phyloP scores from a whole-genome alignment of 2,113 vertebrate species.

The Cygnus atratus region DNA sequence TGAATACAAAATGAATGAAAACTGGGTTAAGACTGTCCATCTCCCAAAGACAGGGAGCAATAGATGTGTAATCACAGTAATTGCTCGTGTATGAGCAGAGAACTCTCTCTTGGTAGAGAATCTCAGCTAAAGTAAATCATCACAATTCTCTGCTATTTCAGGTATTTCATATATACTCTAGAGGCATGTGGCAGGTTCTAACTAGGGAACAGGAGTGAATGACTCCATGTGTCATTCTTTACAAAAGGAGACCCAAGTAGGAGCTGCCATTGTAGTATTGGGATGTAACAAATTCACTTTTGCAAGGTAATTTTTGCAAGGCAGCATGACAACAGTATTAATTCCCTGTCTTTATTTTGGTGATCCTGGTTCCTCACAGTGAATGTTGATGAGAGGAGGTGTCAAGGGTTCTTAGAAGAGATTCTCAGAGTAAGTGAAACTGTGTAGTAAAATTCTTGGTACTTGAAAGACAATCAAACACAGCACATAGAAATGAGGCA shows the following conservation, averaged over 20 bases:
- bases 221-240: neutral
- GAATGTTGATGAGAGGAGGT: neutral
- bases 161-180: neutral
- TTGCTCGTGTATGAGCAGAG: neutral
- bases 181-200: neutral
- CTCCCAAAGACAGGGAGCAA: neutral
- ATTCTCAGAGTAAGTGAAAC: neutral
- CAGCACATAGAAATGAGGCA: neutral
- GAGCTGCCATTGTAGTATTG: neutral
- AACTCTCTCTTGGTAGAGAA: neutral
- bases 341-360: neutral
- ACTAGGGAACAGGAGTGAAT: neutral
- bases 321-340: neutral
- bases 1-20: neutral
- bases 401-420: neutral
- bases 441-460: accelerated
- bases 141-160: neutral
- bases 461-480: neutral
- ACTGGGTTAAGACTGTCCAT: neutral
- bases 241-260: neutral
- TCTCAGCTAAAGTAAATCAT: neutral
- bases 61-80: neutral
- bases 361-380: neutral
- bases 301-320: neutral
- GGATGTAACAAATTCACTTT: neutral